These are phyloP conservation scores for Nautilus pompilius DNA, from an alignment of 1,140 invertebrate genomes.

Conservation along the genomic window DNA sequence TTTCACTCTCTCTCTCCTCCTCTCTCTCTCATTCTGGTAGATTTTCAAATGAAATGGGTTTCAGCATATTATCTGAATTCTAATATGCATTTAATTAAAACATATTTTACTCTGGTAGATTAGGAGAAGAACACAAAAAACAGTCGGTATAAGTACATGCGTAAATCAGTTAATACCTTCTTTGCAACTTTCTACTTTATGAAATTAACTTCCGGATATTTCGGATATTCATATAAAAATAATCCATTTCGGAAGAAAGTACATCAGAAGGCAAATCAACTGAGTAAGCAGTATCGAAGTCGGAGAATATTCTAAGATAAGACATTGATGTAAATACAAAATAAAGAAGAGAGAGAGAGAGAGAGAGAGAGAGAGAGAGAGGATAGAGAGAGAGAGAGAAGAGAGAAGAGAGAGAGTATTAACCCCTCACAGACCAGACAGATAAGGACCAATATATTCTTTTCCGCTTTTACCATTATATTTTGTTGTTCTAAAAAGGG, in stretches of 20 bases:
- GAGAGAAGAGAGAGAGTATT: too few species aligned
- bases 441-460: too few species aligned
- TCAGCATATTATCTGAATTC: too few species aligned
- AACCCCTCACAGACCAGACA: too few species aligned
- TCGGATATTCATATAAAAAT: not conserved
- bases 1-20: too few species aligned
- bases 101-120: too few species aligned
- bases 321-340: not conserved
- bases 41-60: too few species aligned
- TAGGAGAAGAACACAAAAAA: too few species aligned
- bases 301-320: not conserved
- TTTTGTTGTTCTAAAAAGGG: too few species aligned
- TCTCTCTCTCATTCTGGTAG: too few species aligned
- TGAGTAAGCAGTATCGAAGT: slow-evolving; percentile 10
- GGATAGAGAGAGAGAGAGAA: slow-evolving; percentile 4
- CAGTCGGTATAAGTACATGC: not conserved
- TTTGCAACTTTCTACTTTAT: not conserved
- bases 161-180: not conserved
- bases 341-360: not conserved
- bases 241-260: slow-evolving; percentile 19
- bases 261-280: slow-evolving; percentile 8
- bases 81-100: too few species aligned
- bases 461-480: too few species aligned
- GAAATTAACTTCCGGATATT: not conserved
- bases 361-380: not conserved